Evolutionary conservation across 2,888 invertebrate genomes (phyloP), one percentile per base, ranked within the genome.

Genomic region (Eupithecia insigniata): DNA sequence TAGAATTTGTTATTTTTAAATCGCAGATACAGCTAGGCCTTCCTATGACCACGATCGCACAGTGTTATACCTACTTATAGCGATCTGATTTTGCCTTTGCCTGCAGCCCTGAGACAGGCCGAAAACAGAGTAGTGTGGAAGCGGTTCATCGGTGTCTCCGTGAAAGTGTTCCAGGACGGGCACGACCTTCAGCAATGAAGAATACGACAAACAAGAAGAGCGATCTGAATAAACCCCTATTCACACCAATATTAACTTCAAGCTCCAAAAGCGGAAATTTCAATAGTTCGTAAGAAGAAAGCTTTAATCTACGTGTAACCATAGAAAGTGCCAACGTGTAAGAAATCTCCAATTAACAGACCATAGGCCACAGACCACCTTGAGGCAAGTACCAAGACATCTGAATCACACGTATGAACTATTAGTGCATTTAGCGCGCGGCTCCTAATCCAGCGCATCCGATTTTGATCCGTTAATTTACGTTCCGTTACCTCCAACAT

Each of bases 351-450:
- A 71, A 76, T 74, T 70, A 76, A 70, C 76, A 70, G 36, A 66
- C 43, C 67, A 69, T 58, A 58, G 61, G 36, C 64, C 64, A 36
- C 51, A 67, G 75, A 75, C 75, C 78, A 73, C 73, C 76, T 65
- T 30, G 62, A 28, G 64, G 62, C 66, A 79, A 82, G 81, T 76
- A 74, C 67, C 65, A 64, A 76, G 75, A 80, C 78, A 80, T 77
- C 75, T 22, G 64, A 64, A 73, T 75, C 74, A 62, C 60, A 67
- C 66, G 69, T 46, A 74, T 76, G 73, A 74, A 73, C 83, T 83
- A 86, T 90, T 89, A 88, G 84, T 82, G 80, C 85, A 83, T 80
- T 90, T 90, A 86, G 84, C 87, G 76, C 71, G 69, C 51, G 30
- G 75, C 76, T 79, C 74, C 85, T 87, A 87, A 88, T 79, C 78